Evolutionary conservation across 2,797 vertebrate species (phyloP).

Genomic region (Esox masquinongy): DNA sequence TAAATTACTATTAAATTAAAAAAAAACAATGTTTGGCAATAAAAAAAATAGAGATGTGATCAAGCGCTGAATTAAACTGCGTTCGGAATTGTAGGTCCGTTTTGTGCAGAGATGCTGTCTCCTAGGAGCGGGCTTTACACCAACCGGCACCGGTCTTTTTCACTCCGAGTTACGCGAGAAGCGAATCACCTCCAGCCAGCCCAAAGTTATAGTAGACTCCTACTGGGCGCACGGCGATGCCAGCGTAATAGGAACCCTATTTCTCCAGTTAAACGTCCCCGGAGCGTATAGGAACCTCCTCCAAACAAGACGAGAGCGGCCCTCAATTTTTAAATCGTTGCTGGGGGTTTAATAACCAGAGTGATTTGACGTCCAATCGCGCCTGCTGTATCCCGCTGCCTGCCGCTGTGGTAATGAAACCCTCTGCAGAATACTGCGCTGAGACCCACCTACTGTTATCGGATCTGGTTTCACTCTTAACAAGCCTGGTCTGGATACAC

Average conservation of each 20-base stretch:
- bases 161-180: conserved; percentile 11
- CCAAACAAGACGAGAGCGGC: conserved; percentile 40
- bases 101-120: conserved; percentile 53
- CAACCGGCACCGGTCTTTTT: conserved; percentile 2
- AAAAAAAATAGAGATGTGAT: neutral
- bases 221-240: conserved; percentile 61
- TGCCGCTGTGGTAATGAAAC: conserved; percentile 16
- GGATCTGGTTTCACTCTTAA: conserved; percentile 56
- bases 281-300: conserved; percentile 63
- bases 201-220: conserved; percentile 58
- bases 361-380: conserved; percentile 26
- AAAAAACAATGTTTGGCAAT: neutral
- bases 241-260: conserved; percentile 56
- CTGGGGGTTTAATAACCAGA: conserved; percentile 48
- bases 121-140: conserved; percentile 30
- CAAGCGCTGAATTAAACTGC: conserved; percentile 9
- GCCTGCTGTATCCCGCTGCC: conserved; percentile 27
- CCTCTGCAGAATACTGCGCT: conserved; percentile 7
- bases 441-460: conserved; percentile 37
- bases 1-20: neutral
- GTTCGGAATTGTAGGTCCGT: conserved; percentile 29
- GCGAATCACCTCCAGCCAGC: conserved; percentile 38
- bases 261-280: conserved; percentile 62
- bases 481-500: conserved; percentile 32
- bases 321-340: conserved; percentile 48